Evolutionary conservation across 1,140 invertebrate genomes (phyloP).

Genomic region (Acromyrmex heyeri): DNA sequence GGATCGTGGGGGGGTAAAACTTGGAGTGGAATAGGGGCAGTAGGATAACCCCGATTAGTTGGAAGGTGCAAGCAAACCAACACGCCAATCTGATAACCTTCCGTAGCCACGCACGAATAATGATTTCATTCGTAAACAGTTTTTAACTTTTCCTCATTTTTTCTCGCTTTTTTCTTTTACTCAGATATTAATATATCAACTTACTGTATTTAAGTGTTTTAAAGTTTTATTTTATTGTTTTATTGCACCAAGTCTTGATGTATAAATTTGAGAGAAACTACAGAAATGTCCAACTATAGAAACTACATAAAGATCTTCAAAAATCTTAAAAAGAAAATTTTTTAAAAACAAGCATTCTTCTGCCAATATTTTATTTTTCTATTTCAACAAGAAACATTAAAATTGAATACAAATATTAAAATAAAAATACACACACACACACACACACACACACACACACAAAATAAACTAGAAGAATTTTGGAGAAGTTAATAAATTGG

Average conservation of each 20-base stretch:
- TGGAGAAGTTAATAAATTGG: background rate
- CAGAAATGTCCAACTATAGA: background rate
- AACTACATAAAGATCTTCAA: background rate
- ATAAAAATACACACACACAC: too few species aligned
- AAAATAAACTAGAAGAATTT: too few species aligned
- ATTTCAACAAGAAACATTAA: background rate
- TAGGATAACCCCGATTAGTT: constrained; percentile 58
- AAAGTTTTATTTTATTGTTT: background rate
- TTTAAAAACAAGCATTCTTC: background rate
- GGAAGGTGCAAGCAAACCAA: constrained; percentile 11
- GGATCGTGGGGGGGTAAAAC: background rate
- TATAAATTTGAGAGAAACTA: background rate
- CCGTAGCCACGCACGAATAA: constrained; percentile 12
- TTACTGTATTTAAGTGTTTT: constrained; percentile 7
- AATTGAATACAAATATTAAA: background rate
- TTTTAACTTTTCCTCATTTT: constrained; percentile 15
- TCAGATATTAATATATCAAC: background rate
- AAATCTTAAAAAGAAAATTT: background rate
- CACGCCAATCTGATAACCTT: constrained; percentile 41
- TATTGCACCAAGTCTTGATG: background rate
- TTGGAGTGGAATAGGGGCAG: constrained; percentile 34
- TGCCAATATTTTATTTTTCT: background rate
- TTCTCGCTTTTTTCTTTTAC: background rate
- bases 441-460: too few species aligned
- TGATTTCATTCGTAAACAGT: constrained; percentile 31